These are phyloP conservation scores for Nasonia oneida DNA, from an alignment of 2,888 invertebrate species.

Conservation along the genomic window DNA sequence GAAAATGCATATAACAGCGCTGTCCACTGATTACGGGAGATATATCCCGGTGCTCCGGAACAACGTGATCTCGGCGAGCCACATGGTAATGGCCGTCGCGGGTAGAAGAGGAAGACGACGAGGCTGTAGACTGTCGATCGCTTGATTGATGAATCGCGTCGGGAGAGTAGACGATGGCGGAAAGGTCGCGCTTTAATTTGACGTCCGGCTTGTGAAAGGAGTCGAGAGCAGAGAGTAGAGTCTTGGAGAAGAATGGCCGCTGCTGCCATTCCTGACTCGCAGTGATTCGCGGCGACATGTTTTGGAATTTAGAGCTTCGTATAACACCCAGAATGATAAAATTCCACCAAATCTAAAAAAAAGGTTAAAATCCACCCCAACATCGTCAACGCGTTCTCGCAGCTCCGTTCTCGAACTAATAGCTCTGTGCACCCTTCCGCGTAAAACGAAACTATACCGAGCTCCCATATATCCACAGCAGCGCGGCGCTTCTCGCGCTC, in stretches of 20 bases:
- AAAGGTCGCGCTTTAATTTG: constrained; percentile 46
- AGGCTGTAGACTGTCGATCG: not conserved
- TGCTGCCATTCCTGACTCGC: not conserved
- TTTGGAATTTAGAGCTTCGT: not conserved
- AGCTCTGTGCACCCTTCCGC: not conserved
- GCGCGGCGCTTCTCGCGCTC: too few relatives aligned
- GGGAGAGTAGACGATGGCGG: not conserved
- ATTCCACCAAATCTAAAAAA: too few relatives aligned
- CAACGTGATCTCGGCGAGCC: not conserved
- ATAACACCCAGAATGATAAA: too few relatives aligned
- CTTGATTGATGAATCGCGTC: constrained; percentile 50
- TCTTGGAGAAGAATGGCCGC: not conserved
- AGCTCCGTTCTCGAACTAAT: not conserved
- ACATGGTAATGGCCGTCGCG: constrained; percentile 20
- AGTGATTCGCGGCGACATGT: not conserved
- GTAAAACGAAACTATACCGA: too few relatives aligned
- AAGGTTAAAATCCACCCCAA: too few relatives aligned
- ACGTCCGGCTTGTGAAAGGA: constrained; percentile 2
- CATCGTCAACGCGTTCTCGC: too few relatives aligned
- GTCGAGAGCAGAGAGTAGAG: not conserved
- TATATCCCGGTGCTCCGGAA: not conserved
- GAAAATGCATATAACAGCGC: constrained; percentile 33
- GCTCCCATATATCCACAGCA: too few relatives aligned
- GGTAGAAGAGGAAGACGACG: not conserved
- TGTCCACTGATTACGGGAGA: not conserved